Evolutionary conservation across 1,140 invertebrate species (phyloP).

Genomic region (Ctenoplectra terminalis): DNA sequence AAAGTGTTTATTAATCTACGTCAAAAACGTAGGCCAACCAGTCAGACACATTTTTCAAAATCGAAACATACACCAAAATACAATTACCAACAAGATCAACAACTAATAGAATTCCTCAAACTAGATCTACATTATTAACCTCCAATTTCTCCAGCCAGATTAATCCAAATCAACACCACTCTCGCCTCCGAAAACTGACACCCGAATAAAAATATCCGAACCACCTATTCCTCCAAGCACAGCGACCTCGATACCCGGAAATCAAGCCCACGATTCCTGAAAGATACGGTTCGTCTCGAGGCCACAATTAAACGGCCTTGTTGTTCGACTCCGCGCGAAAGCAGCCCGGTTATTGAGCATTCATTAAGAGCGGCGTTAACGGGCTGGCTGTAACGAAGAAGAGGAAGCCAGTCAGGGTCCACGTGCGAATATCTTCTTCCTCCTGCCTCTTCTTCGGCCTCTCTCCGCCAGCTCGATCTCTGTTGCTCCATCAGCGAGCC

Average conservation of each 20-base stretch:
- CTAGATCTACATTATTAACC: too few relatives aligned
- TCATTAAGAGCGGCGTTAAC: constrained; percentile 64
- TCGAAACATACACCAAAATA: too few relatives aligned
- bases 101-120: too few relatives aligned
- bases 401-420: constrained; percentile 55
- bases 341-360: constrained; percentile 67
- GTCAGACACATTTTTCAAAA: too few relatives aligned
- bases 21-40: too few relatives aligned
- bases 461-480: constrained; percentile 9
- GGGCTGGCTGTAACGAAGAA: constrained; percentile 36
- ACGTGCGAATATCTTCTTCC: constrained; percentile 61
- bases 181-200: too few relatives aligned
- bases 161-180: too few relatives aligned
- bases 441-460: constrained; percentile 20
- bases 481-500: neutral
- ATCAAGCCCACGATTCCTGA: constrained; percentile 31
- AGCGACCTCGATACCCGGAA: constrained; percentile 50
- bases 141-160: too few relatives aligned
- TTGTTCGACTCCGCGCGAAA: constrained; percentile 41
- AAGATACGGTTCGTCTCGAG: neutral
- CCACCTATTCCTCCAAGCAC: constrained; percentile 21
- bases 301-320: constrained; percentile 21
- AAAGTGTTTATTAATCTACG: too few relatives aligned
- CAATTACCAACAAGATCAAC: too few relatives aligned
- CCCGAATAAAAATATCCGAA: too few relatives aligned